Conservation (phyloP, 2,113 vertebrate species). For the Recurvirostra avosetta region DNA sequence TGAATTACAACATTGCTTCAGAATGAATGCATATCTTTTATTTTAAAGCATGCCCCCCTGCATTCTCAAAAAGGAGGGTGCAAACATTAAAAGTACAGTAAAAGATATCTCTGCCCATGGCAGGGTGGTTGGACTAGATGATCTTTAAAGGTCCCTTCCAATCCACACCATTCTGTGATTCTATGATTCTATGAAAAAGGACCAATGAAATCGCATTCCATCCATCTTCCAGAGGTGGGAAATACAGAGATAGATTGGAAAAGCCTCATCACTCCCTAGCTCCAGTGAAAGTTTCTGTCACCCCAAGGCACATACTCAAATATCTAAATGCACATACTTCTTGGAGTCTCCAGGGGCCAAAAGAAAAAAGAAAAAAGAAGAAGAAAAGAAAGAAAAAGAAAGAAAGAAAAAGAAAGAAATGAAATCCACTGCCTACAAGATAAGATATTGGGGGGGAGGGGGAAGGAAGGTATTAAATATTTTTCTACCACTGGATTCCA, state of each 20-base stretch:
- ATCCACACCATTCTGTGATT: not conserved
- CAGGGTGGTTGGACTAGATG: not conserved
- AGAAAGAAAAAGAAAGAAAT: accelerated
- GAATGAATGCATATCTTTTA: not conserved
- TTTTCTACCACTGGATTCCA: not conserved
- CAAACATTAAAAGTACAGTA: not conserved
- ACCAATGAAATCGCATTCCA: not conserved
- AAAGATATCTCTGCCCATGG: not conserved
- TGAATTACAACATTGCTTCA: not conserved
- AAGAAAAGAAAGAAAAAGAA: too few relatives aligned
- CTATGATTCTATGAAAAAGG: not conserved
- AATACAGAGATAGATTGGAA: not conserved
- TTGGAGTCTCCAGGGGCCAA: not conserved
- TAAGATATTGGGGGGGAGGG: not conserved
- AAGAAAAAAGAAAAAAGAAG: accelerated
- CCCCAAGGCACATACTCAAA: not conserved
- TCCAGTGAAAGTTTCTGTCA: not conserved
- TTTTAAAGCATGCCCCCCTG: accelerated
- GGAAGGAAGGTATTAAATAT: not conserved
- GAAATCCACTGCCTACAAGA: not conserved
- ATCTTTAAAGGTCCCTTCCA: not conserved
- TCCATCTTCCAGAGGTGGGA: not conserved
- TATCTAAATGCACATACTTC: not conserved
- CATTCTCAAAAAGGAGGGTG: not conserved
- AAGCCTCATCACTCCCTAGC: not conserved